phyloP scores from a whole-genome alignment of 2,888 invertebrate species.

The Steromphala cineraria region DNA sequence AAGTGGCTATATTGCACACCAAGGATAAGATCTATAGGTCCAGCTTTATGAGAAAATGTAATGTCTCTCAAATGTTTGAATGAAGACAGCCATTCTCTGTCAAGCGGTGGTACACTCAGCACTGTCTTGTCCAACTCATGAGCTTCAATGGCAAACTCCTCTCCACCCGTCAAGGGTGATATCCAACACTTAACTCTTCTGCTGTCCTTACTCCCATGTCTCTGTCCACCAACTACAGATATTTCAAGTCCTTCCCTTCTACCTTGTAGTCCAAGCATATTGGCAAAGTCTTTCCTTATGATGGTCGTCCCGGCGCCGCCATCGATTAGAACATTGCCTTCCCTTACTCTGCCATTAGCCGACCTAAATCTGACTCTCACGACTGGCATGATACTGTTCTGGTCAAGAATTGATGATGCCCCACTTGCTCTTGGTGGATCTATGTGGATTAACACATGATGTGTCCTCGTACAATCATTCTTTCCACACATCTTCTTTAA shows the following conservation, averaged over 20 bases:
- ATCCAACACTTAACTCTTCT: constrained; percentile 19
- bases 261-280: constrained; percentile 21
- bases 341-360: constrained; percentile 11
- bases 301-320: constrained; percentile 20
- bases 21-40: constrained; percentile 19
- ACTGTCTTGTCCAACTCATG: constrained; percentile 29
- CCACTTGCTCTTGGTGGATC: constrained; percentile 15
- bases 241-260: background rate
- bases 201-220: background rate
- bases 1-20: constrained; percentile 27
- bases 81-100: constrained; percentile 3
- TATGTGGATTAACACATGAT: constrained; percentile 20
- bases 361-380: constrained; percentile 11
- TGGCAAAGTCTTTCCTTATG: constrained; percentile 22
- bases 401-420: constrained; percentile 10
- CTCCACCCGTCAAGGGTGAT: background rate
- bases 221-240: background rate
- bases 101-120: constrained; percentile 8
- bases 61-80: too few relatives aligned
- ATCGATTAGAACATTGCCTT: constrained; percentile 27
- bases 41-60: constrained; percentile 1
- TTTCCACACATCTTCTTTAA: constrained; percentile 13
- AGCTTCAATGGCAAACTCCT: constrained; percentile 28
- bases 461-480: constrained; percentile 19
- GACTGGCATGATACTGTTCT: constrained; percentile 7